Base-by-base conservation (phyloP, 1,140 invertebrate species). In the Procambarus clarkii region DNA sequence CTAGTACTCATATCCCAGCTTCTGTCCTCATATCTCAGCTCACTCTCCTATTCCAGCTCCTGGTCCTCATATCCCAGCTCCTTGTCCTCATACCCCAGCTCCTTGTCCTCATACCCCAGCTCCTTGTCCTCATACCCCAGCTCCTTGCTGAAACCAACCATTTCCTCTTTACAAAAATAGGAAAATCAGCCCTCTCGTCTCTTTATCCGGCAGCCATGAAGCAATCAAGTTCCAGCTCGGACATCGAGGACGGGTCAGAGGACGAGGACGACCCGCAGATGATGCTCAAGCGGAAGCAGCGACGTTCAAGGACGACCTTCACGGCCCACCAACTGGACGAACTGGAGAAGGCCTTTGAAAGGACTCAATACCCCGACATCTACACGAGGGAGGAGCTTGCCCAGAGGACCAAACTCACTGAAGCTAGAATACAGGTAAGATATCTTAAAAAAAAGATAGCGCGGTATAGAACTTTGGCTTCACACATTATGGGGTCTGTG, bases 341-440 rank as follows among this genome's bases (percentile, higher is more conserved):
- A 94, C 94, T 98, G 78, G 98, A 98, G 94, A 96, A 97, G 71
- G 97, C 97, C 0, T 98, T 98, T 93, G 97, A 98, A 93, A 95
- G 97, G 80, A 98, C 98, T 0, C 98, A 98, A 94, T 99, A 99
- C 94, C 98, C 98, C 0, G 98, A 98, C 93, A 97, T 98, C 44
- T 98, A 98, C 94, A 98, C 97, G 0, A 95, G 98, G 78, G 98
- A 99, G 94, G 98, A 99, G 94, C 94, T 99, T 34, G 98, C 98
- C 0, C 96, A 98, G 93, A 95, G 97, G 78, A 98, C 97, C 0
- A 97, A 97, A 93, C 94, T 98, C 0, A 97, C 97, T 0, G 96
- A 96, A 93, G 96, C 96, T 5, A 92, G 96, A 80, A 96, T 96
- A 54, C 96, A 96, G 94, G 95, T 96, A 93, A 92, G 89, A 45